A percentile compares a stretch with the other conserved stretches of the same genome.
phyloP scores from a whole-genome alignment of 2,113 vertebrate species.

The Haemorhous mexicanus region DNA sequence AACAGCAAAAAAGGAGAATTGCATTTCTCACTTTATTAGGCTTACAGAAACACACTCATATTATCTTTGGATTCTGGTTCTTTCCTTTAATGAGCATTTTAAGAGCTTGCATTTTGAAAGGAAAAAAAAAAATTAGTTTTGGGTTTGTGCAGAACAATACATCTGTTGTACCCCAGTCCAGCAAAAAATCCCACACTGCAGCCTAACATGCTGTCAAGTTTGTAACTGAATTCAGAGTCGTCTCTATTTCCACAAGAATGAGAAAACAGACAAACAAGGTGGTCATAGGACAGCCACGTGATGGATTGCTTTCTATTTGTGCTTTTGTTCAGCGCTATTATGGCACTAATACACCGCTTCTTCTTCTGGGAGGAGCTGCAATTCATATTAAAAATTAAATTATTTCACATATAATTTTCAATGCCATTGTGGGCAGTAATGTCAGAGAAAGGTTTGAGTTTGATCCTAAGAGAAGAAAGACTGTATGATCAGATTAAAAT shows the following conservation, averaged over 20 bases:
- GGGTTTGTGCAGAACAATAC: neutral
- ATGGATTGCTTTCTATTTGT: neutral
- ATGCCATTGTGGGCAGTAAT: neutral
- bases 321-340: neutral
- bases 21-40: neutral
- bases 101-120: neutral
- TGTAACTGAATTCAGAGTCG: neutral
- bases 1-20: neutral
- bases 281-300: fast-evolving
- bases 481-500: neutral
- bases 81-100: neutral
- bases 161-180: neutral
- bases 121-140: neutral
- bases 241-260: neutral
- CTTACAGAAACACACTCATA: neutral
- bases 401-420: neutral
- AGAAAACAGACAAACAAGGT: neutral
- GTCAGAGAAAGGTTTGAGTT: neutral
- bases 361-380: neutral
- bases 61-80: neutral
- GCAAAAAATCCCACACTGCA: neutral
- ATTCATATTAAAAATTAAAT: neutral
- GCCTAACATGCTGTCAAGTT: neutral
- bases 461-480: neutral
- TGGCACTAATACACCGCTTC: neutral